Evolutionary conservation across 2,797 vertebrate species (phyloP), one percentile per base, ranked within the genome.

Genomic region (Intellagama lesueurii): DNA sequence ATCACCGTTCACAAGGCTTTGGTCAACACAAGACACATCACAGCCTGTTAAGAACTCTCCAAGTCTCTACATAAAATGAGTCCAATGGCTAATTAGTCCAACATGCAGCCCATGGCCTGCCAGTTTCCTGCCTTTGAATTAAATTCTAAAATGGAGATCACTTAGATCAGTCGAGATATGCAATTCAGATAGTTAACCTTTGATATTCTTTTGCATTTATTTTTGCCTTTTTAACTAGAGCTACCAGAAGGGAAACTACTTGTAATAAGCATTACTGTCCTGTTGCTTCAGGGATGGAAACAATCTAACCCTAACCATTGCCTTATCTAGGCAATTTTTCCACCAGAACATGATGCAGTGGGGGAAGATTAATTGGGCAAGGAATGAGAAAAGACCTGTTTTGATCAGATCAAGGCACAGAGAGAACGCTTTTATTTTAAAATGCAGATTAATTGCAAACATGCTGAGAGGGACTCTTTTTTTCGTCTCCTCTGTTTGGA

Each of bases 261-360:
- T 40, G n/a, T 76, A 82, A 77, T 28, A 77, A 76, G 14, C 35
- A 72, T 75, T 66, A 66, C 66, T n/a, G 5, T 52, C n/a, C 35
- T 89, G 70, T 81, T 68, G 78, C 88, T 89, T 89, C 76, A 89
- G 81, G 86, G 76, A 17, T 87, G 76, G 82, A 90, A 84, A 84
- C 35, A 78, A 19, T 49, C n/a, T 79, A 79, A 81, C 78, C n/a
- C n/a, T 26, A 78, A 79, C 68, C 56, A 64, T 47, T 73, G 60
- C 64, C 56, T 88, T 83, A 84, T 87, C 75, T 35, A 72, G 81
- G 85, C 89, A 79, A 73, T 87, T 76, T 83, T 83, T 68, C 85
- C 64, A 26, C 22, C 30, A 47, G 87, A 79, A 72, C 47, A 66
- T 5, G 49, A 35, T 49, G 56, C n/a, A 22, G 52, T 78, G 22